Evolutionary conservation across 2,113 vertebrate genomes (phyloP).

Genomic region (Ondatra zibethicus): DNA sequence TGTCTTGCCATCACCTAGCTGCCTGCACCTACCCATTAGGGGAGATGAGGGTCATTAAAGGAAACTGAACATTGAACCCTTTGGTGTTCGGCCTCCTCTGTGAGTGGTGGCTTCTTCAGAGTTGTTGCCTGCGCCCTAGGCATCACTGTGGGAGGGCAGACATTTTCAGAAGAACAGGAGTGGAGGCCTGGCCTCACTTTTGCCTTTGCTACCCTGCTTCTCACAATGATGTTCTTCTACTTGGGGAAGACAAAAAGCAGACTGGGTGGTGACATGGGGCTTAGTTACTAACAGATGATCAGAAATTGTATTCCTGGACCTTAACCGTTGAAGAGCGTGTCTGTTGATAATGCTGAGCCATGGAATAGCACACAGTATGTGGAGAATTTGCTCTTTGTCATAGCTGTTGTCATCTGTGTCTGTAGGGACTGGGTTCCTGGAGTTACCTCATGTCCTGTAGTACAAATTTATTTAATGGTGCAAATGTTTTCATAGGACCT

Average conservation of each 20-base stretch:
- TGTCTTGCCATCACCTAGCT: neutral
- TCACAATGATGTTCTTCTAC: neutral
- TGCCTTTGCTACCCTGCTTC: neutral
- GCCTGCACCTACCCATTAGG: slow-evolving; percentile 54
- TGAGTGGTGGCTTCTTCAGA: slow-evolving; percentile 12
- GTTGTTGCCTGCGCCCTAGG: too few relatives aligned
- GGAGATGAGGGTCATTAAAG: slow-evolving; percentile 76
- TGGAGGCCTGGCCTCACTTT: neutral
- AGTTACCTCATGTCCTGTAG: neutral
- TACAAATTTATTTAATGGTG: neutral
- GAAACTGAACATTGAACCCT: slow-evolving; percentile 74
- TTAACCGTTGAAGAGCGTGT: too few relatives aligned
- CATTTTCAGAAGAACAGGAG: slow-evolving; percentile 29
- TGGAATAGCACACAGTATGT: neutral
- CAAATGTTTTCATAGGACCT: neutral
- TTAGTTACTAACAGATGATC: neutral
- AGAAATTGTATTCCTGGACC: neutral
- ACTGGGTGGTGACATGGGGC: neutral
- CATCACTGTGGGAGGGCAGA: neutral
- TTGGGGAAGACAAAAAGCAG: neutral
- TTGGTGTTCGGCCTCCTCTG: slow-evolving; percentile 58
- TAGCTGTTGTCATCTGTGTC: neutral
- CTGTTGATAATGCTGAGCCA: neutral
- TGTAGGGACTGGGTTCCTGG: neutral
- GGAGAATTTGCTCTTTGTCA: fast-evolving